phyloP scores from a whole-genome alignment of 2,113 vertebrate genomes.

The Channa maculata region DNA sequence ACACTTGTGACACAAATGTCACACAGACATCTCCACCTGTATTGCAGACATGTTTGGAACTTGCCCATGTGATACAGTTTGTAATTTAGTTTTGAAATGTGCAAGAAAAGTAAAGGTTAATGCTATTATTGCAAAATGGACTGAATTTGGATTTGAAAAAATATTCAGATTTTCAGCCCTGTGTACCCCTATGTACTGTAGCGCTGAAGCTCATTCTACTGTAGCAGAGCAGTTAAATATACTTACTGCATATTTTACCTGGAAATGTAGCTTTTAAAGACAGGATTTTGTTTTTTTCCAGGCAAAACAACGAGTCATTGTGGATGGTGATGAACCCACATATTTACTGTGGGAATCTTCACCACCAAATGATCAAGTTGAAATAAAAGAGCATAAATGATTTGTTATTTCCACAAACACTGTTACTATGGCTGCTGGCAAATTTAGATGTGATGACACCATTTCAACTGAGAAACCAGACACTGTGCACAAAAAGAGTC shows the following conservation, averaged over 20 bases:
- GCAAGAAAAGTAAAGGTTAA: neutral
- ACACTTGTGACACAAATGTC: neutral
- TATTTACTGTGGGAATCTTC: conserved; percentile 8
- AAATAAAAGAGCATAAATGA: conserved; percentile 2
- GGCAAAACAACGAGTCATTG: conserved; percentile 7
- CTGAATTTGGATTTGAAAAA: neutral
- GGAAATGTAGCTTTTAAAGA: conserved; percentile 3
- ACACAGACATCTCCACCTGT: neutral
- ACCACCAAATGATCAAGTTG: neutral
- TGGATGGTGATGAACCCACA: conserved; percentile 1
- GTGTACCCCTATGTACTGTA: too few species aligned
- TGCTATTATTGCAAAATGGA: neutral
- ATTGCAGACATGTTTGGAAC: neutral
- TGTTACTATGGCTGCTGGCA: conserved; percentile 28
- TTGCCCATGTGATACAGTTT: neutral
- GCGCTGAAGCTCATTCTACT: neutral
- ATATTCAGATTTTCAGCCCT: neutral
- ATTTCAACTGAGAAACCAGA: conserved; percentile 4
- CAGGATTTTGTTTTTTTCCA: conserved; percentile 3
- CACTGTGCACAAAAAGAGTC: neutral
- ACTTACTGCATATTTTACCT: neutral
- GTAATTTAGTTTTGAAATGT: neutral
- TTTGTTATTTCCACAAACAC: conserved; percentile 30
- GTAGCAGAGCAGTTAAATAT: neutral
- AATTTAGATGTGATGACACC: neutral